Base-by-base conservation (phyloP, 2,888 invertebrate species). In the Ptychoptera contaminata region DNA sequence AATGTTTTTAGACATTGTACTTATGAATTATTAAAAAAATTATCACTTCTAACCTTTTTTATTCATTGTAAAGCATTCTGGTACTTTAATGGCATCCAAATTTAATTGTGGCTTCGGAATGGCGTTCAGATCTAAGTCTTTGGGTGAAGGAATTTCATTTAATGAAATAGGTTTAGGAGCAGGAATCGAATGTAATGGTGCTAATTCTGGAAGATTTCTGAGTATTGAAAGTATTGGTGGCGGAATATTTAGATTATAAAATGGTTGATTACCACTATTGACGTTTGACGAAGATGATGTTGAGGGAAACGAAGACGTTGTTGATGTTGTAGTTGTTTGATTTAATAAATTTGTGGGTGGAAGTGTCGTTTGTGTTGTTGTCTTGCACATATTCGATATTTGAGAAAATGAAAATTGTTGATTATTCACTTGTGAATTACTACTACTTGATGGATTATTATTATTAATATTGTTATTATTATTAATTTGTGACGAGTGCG, bases 111-210 rank as follows among this genome's bases (percentile, higher is more conserved):
- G 73, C 51, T 74, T 74, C 8, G 74, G 73, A 48, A 76, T 75
- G 51, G 74, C 73, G 53, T 69, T 75, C 41, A 76, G 55, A 49
- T 74, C 71, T 41, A 74, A 66, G 4, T 76, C 73, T 54, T 70
- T 69, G 1, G 77, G 75, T 2, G 74, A 71, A 16, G 76, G 75
- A 54, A 77, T 76, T 48, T 73, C 73, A 54, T 75, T 74, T 12
- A 74, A 66, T 54, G 75, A 77, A 57, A 77, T 63, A 1, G 74
- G 70, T 50, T 76, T 70, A 8, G 73, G 73, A 46, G 67, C 63
- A 37, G 68, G 66, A 51, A 69, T 67, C 54, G 64, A 62, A 50
- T 65, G 65, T 8, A 67, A 55, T 16, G 62, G 60, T 8, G 63
- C 55, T 46, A 60, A 51, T n/a, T 36, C 8, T 14, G 12, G 14